Evolutionary conservation across 2,888 invertebrate species (phyloP), one percentile per base, ranked within the genome.

Genomic region (Caenorhabditis panamensis): DNA sequence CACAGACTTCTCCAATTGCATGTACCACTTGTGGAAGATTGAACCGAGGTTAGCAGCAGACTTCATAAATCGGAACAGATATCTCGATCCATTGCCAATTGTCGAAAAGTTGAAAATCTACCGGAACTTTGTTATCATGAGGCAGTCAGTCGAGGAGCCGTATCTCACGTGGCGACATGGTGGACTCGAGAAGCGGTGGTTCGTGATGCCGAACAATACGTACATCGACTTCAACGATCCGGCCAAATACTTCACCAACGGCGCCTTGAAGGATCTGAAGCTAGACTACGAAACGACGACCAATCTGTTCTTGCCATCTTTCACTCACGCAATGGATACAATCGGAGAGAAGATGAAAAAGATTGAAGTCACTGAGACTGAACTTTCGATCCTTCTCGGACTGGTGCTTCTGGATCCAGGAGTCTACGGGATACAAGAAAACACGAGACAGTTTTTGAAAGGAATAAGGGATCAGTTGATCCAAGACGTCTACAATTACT

Each of bases 121-220:
- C 64, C 81, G 84, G 8, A 86, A 88, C 67, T 89, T 89, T 82
- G 73, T 88, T 20, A 82, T 88, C 6, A 66, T 82, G 36, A 83
- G 88, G 36, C 89, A 89, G 75, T 88, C 88, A 1, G 84, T 89
- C 11, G 89, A 89, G 82, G 89, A 89, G 51, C 89, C 89, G 0
- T 89, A 82, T 54, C 54, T 89, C 18, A 89, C 89, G 0, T 89
- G 88, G 88, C 75, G 84, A 24, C 79, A 82, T 53, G 88, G 88
- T 5, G 89, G 89, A 16, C 66, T 85, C 9, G 83, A 86, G 51
- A 83, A 84, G 54, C 64, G 84, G 20, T 84, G 87, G 83, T 89
- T 88, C 84, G 85, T 89, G 37, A 88, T 89, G 89, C 85, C 88
- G 6, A 89, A 89, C 75, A 87, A 86, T 24, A 82, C 82, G 11